A percentile compares a stretch with the other conserved stretches of the same genome.
Evolutionary conservation across 2,888 invertebrate genomes (phyloP).

Genomic region (Diploptera punctata): DNA sequence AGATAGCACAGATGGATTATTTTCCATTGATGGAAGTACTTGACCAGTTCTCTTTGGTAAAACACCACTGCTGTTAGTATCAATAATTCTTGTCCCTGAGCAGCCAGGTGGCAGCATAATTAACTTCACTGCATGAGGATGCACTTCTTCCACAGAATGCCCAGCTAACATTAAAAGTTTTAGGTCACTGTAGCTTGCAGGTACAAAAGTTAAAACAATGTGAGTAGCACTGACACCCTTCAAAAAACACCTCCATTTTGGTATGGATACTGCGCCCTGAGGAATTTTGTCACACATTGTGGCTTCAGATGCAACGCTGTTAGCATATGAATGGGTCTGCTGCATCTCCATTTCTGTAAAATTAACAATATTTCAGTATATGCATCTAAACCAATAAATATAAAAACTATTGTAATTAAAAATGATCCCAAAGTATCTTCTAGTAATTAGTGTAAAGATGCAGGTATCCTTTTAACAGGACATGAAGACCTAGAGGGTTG

Average conservation of each 20-base stretch:
- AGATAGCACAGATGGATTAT: constrained; percentile 23
- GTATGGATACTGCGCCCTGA: constrained; percentile 37
- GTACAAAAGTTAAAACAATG: constrained; percentile 69
- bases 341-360: neutral
- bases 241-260: constrained; percentile 71
- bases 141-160: constrained; percentile 33
- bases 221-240: constrained; percentile 67
- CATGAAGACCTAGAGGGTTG: too few relatives aligned
- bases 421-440: too few relatives aligned
- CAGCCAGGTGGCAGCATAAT: neutral
- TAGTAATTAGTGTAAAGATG: too few relatives aligned
- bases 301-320: constrained; percentile 25
- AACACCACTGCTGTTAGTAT: neutral
- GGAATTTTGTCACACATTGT: constrained; percentile 25
- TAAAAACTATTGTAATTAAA: too few relatives aligned
- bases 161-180: constrained; percentile 49
- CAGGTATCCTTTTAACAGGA: too few relatives aligned
- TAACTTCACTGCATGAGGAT: constrained; percentile 26
- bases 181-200: constrained; percentile 62
- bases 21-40: neutral
- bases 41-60: neutral
- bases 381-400: too few relatives aligned
- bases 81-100: neutral
- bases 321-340: constrained; percentile 5
- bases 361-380: too few relatives aligned